phyloP scores from a whole-genome alignment of 1,140 invertebrate genomes.

The Drosophila melanica region DNA sequence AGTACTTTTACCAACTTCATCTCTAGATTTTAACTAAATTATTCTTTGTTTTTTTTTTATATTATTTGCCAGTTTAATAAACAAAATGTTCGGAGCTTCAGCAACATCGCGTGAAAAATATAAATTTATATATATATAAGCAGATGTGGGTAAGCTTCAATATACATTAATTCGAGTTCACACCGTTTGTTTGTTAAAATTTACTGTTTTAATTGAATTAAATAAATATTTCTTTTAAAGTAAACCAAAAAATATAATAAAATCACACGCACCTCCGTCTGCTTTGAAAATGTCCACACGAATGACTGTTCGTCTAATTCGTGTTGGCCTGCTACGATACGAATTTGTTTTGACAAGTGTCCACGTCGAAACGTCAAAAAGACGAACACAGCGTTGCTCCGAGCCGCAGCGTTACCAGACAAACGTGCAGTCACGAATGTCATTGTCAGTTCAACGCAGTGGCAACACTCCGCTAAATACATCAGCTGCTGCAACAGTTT shows the following conservation, averaged over 20 bases:
- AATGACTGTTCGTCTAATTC: slow-evolving; percentile 43
- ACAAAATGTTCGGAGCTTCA: not conserved
- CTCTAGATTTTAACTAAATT: not conserved
- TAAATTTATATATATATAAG: too few relatives aligned
- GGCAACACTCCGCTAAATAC: slow-evolving; percentile 2
- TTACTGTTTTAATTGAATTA: not conserved
- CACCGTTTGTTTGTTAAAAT: not conserved
- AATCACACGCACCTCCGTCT: slow-evolving; percentile 48
- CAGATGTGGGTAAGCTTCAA: too few relatives aligned
- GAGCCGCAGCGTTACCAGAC: slow-evolving; percentile 30
- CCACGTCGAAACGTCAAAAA: slow-evolving; percentile 70
- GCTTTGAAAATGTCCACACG: slow-evolving; percentile 50
- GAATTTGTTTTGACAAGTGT: slow-evolving; percentile 54
- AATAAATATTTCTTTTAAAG: slow-evolving; percentile 15
- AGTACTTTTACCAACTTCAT: not conserved
- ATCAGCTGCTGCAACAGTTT: slow-evolving; percentile 18
- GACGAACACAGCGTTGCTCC: slow-evolving; percentile 47
- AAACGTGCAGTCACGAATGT: too few relatives aligned
- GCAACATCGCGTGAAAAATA: not conserved
- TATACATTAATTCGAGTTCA: not conserved
- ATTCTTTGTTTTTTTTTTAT: not conserved
- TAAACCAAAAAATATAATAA: not conserved
- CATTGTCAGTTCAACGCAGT: slow-evolving; percentile 3
- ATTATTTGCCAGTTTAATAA: not conserved
- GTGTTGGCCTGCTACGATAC: slow-evolving; percentile 22